phyloP scores from a whole-genome alignment of 1,140 invertebrate species.

The Tachypleus tridentatus region DNA sequence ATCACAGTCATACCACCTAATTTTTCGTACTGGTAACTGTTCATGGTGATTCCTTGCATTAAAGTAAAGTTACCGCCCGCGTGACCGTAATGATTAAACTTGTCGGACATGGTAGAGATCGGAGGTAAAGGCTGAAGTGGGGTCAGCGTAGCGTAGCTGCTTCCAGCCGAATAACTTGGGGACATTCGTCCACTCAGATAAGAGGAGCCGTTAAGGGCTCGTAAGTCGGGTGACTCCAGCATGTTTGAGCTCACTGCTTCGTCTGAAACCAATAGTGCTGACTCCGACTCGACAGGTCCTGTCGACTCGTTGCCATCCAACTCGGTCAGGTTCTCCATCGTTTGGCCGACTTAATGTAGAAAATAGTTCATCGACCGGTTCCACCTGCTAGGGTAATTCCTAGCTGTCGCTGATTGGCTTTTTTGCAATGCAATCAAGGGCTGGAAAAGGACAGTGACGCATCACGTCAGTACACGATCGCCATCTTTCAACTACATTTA shows the following conservation, averaged over 20 bases:
- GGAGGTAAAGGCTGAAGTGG: conserved; percentile 66
- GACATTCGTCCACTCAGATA: conserved; percentile 27
- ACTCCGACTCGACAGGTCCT: conserved; percentile 12
- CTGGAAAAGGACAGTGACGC: conserved; percentile 29
- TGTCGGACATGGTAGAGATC: conserved; percentile 94
- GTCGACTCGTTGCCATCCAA: conserved; percentile 6
- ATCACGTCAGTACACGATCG: conserved; percentile 28
- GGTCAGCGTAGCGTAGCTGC: conserved; percentile 84
- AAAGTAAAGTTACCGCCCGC: conserved; percentile 59
- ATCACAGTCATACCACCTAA: conserved; percentile 43
- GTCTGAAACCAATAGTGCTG: conserved; percentile 28
- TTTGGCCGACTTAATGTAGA: conserved; percentile 15
- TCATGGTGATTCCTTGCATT: conserved; percentile 47
- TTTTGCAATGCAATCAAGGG: conserved; percentile 27
- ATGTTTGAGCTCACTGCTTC: conserved; percentile 12
- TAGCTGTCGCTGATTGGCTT: conserved; percentile 12
- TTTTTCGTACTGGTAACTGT: conserved; percentile 31
- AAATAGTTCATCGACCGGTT: conserved; percentile 19
- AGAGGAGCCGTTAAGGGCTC: conserved; percentile 23
- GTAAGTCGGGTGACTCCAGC: conserved; percentile 28
- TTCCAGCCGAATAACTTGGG: conserved; percentile 26
- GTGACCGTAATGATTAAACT: conserved; percentile 37
- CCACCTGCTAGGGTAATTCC: not conserved
- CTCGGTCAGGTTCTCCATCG: conserved; percentile 31
- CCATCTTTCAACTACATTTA: conserved; percentile 27